Evolutionary conservation across 1,140 invertebrate genomes (phyloP).

Genomic region (Atta colombica): DNA sequence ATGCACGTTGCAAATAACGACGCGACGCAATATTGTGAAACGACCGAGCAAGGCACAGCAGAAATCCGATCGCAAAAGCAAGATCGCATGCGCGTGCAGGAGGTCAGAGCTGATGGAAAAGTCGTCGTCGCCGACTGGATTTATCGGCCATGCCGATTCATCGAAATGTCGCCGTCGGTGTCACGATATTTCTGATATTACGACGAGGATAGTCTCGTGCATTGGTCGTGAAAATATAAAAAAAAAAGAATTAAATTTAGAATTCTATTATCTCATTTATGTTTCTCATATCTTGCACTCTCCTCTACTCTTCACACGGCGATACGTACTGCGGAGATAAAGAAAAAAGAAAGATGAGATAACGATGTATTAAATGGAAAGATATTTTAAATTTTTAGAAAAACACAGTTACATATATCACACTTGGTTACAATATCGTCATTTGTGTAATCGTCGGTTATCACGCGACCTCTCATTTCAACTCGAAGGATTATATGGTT

Average conservation of each 20-base stretch:
- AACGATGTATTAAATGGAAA: background rate
- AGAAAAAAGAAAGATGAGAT: background rate
- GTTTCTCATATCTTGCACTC: background rate
- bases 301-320: background rate
- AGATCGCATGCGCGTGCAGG: slow-evolving; percentile 51
- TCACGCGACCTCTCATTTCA: slow-evolving; percentile 33
- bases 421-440: background rate
- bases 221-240: background rate
- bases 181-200: slow-evolving; percentile 41
- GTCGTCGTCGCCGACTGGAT: slow-evolving; percentile 45
- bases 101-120: slow-evolving; percentile 61
- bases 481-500: slow-evolving; percentile 5
- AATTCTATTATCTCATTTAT: slow-evolving; percentile 1
- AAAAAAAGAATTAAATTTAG: slow-evolving; percentile 19
- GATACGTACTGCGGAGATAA: background rate
- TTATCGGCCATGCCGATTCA: slow-evolving; percentile 58
- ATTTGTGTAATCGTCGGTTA: slow-evolving; percentile 24
- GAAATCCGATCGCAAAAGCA: slow-evolving; percentile 50
- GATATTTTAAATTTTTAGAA: slow-evolving; percentile 7
- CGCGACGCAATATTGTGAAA: slow-evolving; percentile 56
- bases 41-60: slow-evolving; percentile 41
- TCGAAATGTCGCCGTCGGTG: slow-evolving; percentile 52
- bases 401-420: background rate
- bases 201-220: slow-evolving; percentile 7
- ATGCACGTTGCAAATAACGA: slow-evolving; percentile 18